Evolutionary conservation across 2,797 vertebrate genomes (phyloP).

Genomic region (Trichosurus vulpecula): DNA sequence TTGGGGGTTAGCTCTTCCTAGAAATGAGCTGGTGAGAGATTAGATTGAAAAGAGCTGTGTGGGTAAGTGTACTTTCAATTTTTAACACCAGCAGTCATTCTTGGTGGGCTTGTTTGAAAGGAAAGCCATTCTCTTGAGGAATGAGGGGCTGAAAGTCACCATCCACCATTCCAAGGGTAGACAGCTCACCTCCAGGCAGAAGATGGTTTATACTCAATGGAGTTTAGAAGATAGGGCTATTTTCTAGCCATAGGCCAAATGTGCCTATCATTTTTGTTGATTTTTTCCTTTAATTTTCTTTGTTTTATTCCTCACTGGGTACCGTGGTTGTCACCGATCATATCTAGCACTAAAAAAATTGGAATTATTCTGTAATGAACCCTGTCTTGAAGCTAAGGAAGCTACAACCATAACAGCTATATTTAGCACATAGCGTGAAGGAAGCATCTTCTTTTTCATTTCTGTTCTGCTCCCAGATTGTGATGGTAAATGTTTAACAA

Average conservation of each 20-base stretch:
- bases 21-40: background rate
- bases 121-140: background rate
- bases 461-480: background rate
- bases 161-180: background rate
- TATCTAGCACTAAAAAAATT: background rate
- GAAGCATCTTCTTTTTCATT: background rate
- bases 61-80: background rate
- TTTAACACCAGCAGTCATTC: background rate
- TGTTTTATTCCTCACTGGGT: background rate
- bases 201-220: background rate
- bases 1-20: background rate
- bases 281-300: background rate
- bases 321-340: background rate
- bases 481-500: background rate
- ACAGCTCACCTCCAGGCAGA: background rate
- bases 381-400: background rate
- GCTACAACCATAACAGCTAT: background rate
- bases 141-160: background rate
- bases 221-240: background rate
- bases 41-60: no score
- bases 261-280: background rate
- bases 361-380: background rate
- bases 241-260: background rate
- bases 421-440: background rate
- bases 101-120: background rate